Evolutionary conservation across 2,113 vertebrate species (phyloP).

Genomic region (Bothrops jararaca): DNA sequence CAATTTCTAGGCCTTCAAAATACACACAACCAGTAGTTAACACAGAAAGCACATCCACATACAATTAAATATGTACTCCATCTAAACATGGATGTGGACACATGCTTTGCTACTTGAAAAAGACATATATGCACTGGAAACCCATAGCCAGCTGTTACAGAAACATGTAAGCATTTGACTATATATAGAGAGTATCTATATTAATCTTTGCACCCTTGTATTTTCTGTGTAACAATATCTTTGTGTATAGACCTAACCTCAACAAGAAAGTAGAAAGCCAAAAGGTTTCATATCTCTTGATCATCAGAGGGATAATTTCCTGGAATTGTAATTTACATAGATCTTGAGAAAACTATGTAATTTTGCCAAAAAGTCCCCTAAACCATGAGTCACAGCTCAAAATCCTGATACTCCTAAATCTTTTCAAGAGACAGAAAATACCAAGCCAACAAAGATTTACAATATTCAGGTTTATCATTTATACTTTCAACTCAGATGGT

Average conservation of each 20-base stretch:
- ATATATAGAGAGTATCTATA: not conserved
- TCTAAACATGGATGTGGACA: not conserved
- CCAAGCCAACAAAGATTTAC: conserved; percentile 43
- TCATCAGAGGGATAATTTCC: conserved; percentile 53
- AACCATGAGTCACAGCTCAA: conserved; percentile 58
- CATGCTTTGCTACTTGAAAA: not conserved
- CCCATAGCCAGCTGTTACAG: too few species aligned
- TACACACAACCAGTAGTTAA: not conserved
- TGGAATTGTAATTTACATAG: conserved; percentile 58
- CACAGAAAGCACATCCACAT: not conserved
- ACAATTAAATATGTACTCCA: not conserved
- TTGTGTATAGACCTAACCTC: not conserved
- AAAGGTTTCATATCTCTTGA: conserved; percentile 26
- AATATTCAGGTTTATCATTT: conserved; percentile 39
- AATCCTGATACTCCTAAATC: conserved; percentile 54
- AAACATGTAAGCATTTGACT: not conserved
- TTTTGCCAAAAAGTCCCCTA: conserved; percentile 61
- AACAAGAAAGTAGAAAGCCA: conserved; percentile 6
- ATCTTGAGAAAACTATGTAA: conserved; percentile 63
- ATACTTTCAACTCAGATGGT: not conserved
- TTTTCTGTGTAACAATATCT: not conserved
- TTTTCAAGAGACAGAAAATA: conserved; percentile 45
- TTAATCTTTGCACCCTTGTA: not conserved
- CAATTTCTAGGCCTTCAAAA: not conserved
- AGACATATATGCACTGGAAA: not conserved